A percentile compares a stretch with the other conserved stretches of the same genome.
Evolutionary conservation across 2,113 vertebrate genomes (phyloP).

Genomic region (Oncorhynchus masou): DNA sequence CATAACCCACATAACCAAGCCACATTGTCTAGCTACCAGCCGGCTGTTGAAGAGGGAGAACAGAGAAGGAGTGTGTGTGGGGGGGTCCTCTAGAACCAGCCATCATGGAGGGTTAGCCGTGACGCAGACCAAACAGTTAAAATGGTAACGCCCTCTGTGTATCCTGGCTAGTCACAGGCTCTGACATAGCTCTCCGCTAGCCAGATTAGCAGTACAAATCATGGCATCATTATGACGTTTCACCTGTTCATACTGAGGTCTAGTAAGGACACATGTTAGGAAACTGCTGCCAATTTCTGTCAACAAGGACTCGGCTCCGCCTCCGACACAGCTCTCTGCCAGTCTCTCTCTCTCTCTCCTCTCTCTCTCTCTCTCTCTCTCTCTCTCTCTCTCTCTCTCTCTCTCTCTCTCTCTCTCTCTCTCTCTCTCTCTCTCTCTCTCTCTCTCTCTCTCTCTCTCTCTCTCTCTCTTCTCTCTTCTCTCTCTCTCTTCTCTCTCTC

Average conservation of each 20-base stretch:
- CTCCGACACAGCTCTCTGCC: no score
- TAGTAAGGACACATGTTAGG: no score
- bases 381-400: no score
- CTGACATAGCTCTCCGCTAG: not conserved
- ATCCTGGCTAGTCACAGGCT: not conserved
- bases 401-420: no score
- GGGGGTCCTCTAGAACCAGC: not conserved
- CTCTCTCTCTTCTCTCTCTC: not conserved
- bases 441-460: no score
- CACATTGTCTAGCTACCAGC: slow-evolving; percentile 78
- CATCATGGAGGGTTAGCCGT: slow-evolving; percentile 35
- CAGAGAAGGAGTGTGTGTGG: slow-evolving; percentile 5
- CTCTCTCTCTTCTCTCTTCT: no score
- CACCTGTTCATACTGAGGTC: not conserved
- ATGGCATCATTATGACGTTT: slow-evolving; percentile 17
- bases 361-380: no score
- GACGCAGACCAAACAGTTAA: slow-evolving; percentile 59
- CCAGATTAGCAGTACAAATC: not conserved
- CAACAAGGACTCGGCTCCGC: no score
- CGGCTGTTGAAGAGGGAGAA: slow-evolving; percentile 54
- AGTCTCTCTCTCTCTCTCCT: no score
- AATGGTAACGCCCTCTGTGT: slow-evolving; percentile 48
- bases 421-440: no score
- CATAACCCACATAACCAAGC: slow-evolving; percentile 80
- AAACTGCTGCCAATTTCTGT: no score